Conservation (phyloP, 1,140 invertebrate genomes). For the Drosophila gunungcola region DNA sequence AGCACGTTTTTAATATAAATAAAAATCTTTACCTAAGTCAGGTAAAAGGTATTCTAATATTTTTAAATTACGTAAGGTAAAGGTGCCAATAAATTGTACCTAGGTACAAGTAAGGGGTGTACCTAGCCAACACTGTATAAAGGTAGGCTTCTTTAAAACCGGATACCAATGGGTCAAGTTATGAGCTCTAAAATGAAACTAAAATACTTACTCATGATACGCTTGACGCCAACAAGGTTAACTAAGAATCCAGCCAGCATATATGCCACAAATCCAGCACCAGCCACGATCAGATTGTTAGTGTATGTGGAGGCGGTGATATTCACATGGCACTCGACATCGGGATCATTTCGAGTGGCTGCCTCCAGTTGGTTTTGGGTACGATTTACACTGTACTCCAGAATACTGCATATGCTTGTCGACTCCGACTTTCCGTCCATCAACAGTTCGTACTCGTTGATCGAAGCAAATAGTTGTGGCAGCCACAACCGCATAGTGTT, state of each 20-base stretch:
- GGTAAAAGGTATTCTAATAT: too few relatives aligned
- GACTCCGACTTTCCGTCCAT: neutral
- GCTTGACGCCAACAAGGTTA: slow-evolving; percentile 85
- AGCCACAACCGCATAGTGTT: slow-evolving; percentile 85
- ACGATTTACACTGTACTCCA: slow-evolving; percentile 70
- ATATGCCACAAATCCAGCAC: slow-evolving; percentile 85
- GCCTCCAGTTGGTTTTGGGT: slow-evolving; percentile 39
- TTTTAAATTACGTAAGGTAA: too few relatives aligned
- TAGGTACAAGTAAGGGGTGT: too few relatives aligned
- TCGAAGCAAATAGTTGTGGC: slow-evolving; percentile 86
- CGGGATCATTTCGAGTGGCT: slow-evolving; percentile 1
- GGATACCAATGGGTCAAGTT: too few relatives aligned
- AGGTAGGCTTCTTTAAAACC: too few relatives aligned
- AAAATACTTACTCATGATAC: slow-evolving; percentile 75
- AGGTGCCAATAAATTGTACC: too few relatives aligned
- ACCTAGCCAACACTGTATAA: too few relatives aligned
- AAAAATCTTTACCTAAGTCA: too few relatives aligned
- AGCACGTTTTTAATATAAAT: too few relatives aligned
- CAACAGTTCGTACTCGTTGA: slow-evolving; percentile 76
- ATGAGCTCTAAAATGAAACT: too few relatives aligned
- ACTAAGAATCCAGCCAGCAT: slow-evolving; percentile 85
- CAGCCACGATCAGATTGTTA: slow-evolving; percentile 86
- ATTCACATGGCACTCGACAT: slow-evolving; percentile 54
- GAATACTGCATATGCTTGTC: slow-evolving; percentile 63
- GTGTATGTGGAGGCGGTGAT: slow-evolving; percentile 84